Evolutionary conservation across 2,113 vertebrate species (phyloP), one percentile per base, ranked within the genome.

Genomic region (Lampris megalopsis): DNA sequence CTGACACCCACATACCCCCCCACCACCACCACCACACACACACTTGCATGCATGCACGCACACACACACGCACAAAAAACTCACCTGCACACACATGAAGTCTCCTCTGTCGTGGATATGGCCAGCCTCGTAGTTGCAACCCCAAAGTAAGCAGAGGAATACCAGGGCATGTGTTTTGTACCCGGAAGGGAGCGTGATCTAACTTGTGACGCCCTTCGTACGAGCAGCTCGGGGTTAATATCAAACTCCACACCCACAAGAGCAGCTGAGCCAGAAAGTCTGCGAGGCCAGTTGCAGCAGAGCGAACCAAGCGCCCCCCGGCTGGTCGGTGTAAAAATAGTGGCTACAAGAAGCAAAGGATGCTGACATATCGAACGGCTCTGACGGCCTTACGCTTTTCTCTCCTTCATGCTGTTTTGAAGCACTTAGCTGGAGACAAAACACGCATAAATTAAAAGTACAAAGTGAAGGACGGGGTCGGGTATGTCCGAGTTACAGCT

Each of bases 321-420:
- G 54, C 47, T n/a, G 5, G 36, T 4, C 11, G 66, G 42, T 54
- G 24, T 6, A 54, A 45, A 40, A 43, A 38, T 52, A 1, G 86
- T 87, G 69, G 11, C 67, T 53, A 80, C 63, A 66, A 24, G 75
- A 10, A 80, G 83, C 73, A 63, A 49, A 68, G 62, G 40, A 74
- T 81, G 79, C 69, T 75, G 5, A 24, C 24, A 24, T 24, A 24
- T 24, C 24, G 24, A 24, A 24, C 24, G 24, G 24, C 24, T 24
- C 24, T 24, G 24, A 24, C 24, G 24, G 24, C 24, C 24, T 24
- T 24, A 24, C 24, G 7, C 7, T 7, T 45, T 7, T 2, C 43
- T 45, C 43, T 45, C 1, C 2, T 45, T 45, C 7, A 2, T 45
- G 4, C 7, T 1, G 4, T 45, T 45, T 45, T 24, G 24, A 24